Evolutionary conservation across 1,140 invertebrate genomes (phyloP), one percentile per base, ranked within the genome.

Genomic region (Macrobrachium rosenbergii): DNA sequence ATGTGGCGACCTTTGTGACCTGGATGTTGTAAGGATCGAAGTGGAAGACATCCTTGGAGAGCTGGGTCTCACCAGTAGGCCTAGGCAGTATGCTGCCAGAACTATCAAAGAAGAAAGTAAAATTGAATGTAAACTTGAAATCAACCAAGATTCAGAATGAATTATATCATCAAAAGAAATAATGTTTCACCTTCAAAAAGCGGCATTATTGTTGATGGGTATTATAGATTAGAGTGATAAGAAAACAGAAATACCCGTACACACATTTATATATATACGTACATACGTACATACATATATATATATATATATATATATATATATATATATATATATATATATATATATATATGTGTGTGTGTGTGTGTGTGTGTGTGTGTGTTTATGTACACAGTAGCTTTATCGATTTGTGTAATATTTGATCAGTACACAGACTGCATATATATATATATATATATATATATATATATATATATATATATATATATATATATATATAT

Each of bases 1-100:
- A 72, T 14, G 69, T 72, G 21, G 69, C 69, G 69, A 43, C 21
- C 69, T 72, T 72, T 72, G 69, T 72, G 23, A 72, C 69, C 69
- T n/a, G 19, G 17, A 72, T 11, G 7, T 72, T 17, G 10, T 16
- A 43, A 11, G 69, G 69, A n/a, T 23, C 23, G 37, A 72, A 72
- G 69, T 43, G 19, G 69, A 72, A 23, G 6, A 43, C 37, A n/a
- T 72, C 69, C 19, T 28, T 72, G 8, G n/a, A 21, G 17, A 72
- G 69, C 17, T 28, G 12, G 23, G 37, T 43, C 21, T 72, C n/a
- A 2, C 69, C 69, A 23, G 69, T 72, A 6, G 69, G 69, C 69
- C 23, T 17, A 3, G 69, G 69, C 69, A 23, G 16, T 12, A 72
- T 72, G 23, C 23, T 28, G 23, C 69, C 69, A 43, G 6, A 72